Evolutionary conservation across 2,113 vertebrate species (phyloP).

Genomic region (Nothocercus julius): DNA sequence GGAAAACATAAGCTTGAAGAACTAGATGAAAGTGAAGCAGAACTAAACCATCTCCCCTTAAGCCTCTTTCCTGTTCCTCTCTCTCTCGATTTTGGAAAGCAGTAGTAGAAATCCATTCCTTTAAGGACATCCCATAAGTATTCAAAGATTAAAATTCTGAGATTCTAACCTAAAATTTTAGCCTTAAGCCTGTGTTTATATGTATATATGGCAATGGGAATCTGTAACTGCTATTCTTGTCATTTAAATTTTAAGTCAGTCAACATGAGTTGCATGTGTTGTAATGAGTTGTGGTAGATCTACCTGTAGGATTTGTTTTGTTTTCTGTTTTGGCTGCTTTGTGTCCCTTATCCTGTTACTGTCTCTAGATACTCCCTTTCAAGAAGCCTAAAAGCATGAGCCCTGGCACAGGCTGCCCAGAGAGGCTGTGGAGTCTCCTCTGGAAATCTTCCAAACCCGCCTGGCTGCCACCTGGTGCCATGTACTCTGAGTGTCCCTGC

Average conservation of each 20-base stretch:
- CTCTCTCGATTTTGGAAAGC: background rate
- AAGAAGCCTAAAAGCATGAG: background rate
- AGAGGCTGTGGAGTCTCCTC: too few species aligned
- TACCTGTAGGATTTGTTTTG: background rate
- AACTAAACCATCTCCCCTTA: slow-evolving; percentile 20
- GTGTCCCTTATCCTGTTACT: background rate
- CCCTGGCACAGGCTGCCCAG: too few species aligned
- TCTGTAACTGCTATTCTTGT: background rate
- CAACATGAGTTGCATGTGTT: background rate
- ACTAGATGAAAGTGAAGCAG: slow-evolving; percentile 10
- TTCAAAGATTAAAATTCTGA: background rate
- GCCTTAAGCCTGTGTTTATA: background rate
- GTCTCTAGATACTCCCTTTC: background rate
- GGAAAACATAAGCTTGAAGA: background rate
- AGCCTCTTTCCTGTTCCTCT: background rate
- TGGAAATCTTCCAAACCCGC: too few species aligned
- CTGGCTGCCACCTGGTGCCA: too few species aligned
- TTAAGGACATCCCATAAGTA: background rate
- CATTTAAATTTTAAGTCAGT: background rate
- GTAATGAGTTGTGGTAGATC: background rate
- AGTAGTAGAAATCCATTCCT: background rate
- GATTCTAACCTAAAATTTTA: background rate
- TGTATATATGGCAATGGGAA: background rate
- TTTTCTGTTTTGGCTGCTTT: background rate
- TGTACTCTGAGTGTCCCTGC: too few species aligned